Conservation (phyloP, 2,113 vertebrate species). For the Penelope pileata region DNA sequence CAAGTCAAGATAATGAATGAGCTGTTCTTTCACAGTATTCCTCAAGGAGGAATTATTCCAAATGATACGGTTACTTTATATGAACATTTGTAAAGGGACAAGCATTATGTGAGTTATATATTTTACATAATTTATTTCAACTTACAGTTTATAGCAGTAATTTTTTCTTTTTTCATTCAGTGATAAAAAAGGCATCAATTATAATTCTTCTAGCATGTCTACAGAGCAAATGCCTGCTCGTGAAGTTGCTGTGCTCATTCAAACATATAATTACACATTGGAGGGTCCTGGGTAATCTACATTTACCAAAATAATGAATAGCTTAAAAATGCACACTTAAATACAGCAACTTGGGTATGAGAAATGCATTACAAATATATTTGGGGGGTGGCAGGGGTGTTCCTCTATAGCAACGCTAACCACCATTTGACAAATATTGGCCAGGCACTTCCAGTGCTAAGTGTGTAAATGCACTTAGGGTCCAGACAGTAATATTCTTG, state of each 20-base stretch:
- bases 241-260: conserved; percentile 57
- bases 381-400: background rate
- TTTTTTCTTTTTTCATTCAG: conserved; percentile 50
- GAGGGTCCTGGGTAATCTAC: conserved; percentile 25
- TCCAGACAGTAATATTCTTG: background rate
- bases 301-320: conserved; percentile 46
- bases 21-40: conserved; percentile 34
- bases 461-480: background rate
- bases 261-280: conserved; percentile 38
- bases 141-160: conserved; percentile 46
- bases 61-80: conserved; percentile 68
- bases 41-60: conserved; percentile 58
- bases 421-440: background rate
- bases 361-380: background rate
- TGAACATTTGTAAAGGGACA: conserved; percentile 61
- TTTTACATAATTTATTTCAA: conserved; percentile 67
- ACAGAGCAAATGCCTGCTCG: conserved; percentile 40
- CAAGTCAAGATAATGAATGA: conserved; percentile 67
- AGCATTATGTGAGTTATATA: conserved; percentile 61
- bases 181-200: conserved; percentile 59
- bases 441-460: background rate
- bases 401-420: background rate
- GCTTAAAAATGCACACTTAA: background rate
- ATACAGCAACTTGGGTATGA: background rate
- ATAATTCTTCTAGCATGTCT: conserved; percentile 48